Conservation (phyloP, 2,797 vertebrate species). For the Melanogrammus aeglefinus region DNA sequence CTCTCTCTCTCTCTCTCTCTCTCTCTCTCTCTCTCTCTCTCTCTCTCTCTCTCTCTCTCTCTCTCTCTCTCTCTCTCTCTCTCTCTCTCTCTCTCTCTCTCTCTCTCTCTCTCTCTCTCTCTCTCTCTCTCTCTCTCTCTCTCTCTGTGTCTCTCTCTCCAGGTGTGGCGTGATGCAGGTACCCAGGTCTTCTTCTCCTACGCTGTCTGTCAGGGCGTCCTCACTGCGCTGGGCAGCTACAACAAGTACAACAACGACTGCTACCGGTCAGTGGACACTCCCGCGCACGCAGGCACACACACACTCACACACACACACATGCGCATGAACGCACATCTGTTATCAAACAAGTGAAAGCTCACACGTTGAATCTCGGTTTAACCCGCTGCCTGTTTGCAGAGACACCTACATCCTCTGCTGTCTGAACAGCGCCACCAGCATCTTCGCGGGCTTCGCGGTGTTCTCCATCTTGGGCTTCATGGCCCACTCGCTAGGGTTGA, state of each 20-base stretch:
- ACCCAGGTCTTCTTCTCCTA: conserved; percentile 89
- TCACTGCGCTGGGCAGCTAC: conserved; percentile 91
- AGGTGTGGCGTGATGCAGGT: conserved; percentile 88
- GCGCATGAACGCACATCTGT: too few species aligned
- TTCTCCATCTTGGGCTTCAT: conserved; percentile 91
- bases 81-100: background rate
- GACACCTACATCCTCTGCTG: conserved; percentile 84
- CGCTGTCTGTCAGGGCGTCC: conserved; percentile 84
- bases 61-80: background rate
- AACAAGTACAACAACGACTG: conserved; percentile 93
- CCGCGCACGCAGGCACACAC: too few species aligned
- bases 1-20: background rate
- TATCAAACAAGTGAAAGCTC: too few species aligned
- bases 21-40: background rate
- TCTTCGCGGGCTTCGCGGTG: conserved; percentile 85
- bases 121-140: background rate
- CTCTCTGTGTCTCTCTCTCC: conserved; percentile 12
- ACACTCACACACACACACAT: background rate
- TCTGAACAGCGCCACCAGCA: conserved; percentile 84
- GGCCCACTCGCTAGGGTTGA: conserved; percentile 69
- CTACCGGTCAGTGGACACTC: conserved; percentile 77
- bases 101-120: background rate
- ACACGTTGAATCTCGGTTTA: background rate
- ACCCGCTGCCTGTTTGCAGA: conserved; percentile 59
- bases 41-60: background rate